These are phyloP conservation scores for Pseudorhombus dupliciocellatus DNA, from an alignment of 2,113 vertebrate genomes.

Conservation along the genomic window DNA sequence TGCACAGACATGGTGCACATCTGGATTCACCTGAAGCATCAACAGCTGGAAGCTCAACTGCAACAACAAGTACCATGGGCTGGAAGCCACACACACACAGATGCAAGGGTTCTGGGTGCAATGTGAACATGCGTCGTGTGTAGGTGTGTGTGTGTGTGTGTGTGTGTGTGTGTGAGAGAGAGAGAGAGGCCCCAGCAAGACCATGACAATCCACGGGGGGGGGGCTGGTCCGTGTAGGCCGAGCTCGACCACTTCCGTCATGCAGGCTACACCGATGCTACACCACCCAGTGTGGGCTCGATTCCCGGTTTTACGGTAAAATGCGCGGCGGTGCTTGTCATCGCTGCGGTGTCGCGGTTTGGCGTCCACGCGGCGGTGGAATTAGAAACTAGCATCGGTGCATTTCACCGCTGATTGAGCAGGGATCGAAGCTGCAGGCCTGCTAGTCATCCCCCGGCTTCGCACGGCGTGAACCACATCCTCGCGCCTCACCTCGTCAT, in stretches of 20 bases:
- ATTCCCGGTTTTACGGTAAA: not conserved
- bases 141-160: not conserved
- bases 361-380: not conserved
- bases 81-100: not conserved
- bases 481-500: conserved; percentile 67
- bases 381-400: not conserved
- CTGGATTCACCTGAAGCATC: conserved; percentile 23
- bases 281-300: not conserved
- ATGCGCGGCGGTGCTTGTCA: not conserved
- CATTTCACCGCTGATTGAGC: not conserved
- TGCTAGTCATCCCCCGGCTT: conserved; percentile 44
- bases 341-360: not conserved
- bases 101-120: not conserved
- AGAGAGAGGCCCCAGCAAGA: conserved; percentile 5
- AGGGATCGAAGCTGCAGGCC: conserved; percentile 47
- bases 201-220: conserved; percentile 2
- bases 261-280: conserved; percentile 19
- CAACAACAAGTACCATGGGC: conserved; percentile 15
- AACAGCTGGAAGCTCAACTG: conserved; percentile 16
- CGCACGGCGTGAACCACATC: conserved; percentile 1
- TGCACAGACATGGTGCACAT: conserved; percentile 5
- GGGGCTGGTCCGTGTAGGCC: conserved; percentile 59
- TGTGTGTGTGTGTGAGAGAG: not conserved
- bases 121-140: conserved; percentile 23
- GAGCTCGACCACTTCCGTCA: conserved; percentile 52